These are phyloP conservation scores for Anguilla obscura DNA, from an alignment of 2,797 vertebrate genomes.

Conservation along the genomic window DNA sequence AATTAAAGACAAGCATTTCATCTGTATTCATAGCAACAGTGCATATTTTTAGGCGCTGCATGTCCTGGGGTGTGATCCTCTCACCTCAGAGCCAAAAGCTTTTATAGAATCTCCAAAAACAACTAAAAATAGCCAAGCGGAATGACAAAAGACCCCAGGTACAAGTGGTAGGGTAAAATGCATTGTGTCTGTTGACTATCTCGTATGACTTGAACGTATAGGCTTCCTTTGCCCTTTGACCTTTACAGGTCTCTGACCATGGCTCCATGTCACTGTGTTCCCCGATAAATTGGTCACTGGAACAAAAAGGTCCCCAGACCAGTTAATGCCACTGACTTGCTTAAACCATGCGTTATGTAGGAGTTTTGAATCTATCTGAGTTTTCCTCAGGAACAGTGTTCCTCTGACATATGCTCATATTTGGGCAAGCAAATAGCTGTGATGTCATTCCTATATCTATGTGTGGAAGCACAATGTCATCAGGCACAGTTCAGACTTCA, in stretches of 20 bases:
- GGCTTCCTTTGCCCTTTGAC: background rate
- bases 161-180: background rate
- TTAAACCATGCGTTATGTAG: background rate
- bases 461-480: background rate
- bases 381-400: background rate
- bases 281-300: background rate
- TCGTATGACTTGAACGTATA: background rate
- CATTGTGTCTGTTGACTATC: background rate
- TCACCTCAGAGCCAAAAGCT: background rate
- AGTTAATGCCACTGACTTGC: background rate
- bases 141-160: constrained; percentile 2
- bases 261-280: background rate
- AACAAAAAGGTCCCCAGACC: background rate
- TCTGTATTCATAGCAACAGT: constrained; percentile 73
- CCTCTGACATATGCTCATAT: background rate
- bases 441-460: background rate
- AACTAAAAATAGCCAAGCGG: constrained; percentile 29
- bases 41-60: constrained; percentile 71
- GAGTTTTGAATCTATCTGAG: background rate
- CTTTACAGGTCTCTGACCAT: background rate
- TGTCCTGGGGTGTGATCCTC: constrained; percentile 65
- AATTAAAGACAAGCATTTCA: constrained; percentile 39
- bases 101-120: constrained; percentile 19
- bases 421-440: background rate
- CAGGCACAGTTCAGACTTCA: too few relatives aligned